Base-by-base conservation (phyloP, 2,888 invertebrate genomes). In the Carcina quercana region DNA sequence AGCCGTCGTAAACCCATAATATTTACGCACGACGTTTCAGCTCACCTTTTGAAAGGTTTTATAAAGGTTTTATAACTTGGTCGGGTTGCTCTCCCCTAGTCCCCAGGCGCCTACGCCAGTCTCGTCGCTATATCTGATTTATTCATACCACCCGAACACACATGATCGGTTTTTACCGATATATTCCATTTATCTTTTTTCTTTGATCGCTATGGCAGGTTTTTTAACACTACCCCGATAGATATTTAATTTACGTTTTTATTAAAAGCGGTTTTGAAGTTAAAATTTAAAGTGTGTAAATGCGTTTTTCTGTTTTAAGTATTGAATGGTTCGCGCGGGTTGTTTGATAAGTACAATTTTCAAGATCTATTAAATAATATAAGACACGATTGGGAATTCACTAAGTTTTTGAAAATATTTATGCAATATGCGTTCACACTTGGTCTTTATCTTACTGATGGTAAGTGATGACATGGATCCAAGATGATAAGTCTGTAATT, bases 71-170 rank as follows among this genome's bases (percentile, higher is more conserved):
- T 73, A 78, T 75, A 76, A 69, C 73, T 65, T 57, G 67, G 52
- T 44, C 55, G 64, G 65, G 60, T 62, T 56, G 59, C 62, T 39
- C 60, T 50, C 50, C 67, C 68, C 67, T 71, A 57, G 56, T 70
- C 69, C 70, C 71, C 74, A 70, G 70, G 67, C 67, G 61, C 67
- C 65, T 60, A 58, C 60, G 15, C 30, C 24, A 25, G 30, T 31
- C 68, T 56, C 63, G 55, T 56, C 65, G 57, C 67, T 69, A 68
- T 69, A 72, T 73, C 78, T 80, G 72, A 80, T 82, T 80, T 79
- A 80, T 80, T 80, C 75, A 78, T 72, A 78, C 71, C 74, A 71
- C 75, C 79, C 75, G 64, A 70, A 71, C n/a, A 69, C 73, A 73
- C 72, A 76, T 74, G 78, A 78, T 72, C 72, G 71, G 67, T 73